Base-by-base conservation (phyloP, 1,140 invertebrate species). In the Galendromus occidentalis region DNA sequence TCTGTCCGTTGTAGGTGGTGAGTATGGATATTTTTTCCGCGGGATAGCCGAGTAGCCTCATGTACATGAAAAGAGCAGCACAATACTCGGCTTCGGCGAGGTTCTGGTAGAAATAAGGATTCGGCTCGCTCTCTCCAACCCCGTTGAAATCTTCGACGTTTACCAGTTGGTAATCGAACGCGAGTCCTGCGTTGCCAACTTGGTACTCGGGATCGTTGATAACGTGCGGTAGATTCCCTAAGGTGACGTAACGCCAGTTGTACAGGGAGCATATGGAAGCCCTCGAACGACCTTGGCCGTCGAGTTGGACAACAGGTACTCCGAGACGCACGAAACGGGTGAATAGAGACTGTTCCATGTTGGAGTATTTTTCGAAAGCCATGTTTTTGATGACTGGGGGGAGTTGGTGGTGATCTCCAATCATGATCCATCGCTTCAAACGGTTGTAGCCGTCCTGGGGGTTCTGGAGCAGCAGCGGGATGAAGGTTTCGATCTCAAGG, bases 1-100 rank as follows among this genome's bases (percentile, higher is more conserved):
- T 98, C 76, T 99, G 96, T 7, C 96, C 96, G 78, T 99, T 99
- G 76, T 99, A 99, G 0, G 96, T 98, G 0, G 95, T 98, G n/a
- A 99, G 75, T 70, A 99, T 97, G 17, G 94, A 95, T 67, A 99
- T 97, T 76, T 93, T 93, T 65, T 93, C 85, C 0, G 93, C 90
- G 0, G 95, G 92, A 81, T 98, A 99, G 0, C 95, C 95, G 29
- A 97, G 76, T 2, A 99, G 77, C 65, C 96, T 78, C 95, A 99
- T 98, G 73, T 93, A 99, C 91, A 96, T 98, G 74, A 91, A 99
- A 0, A 93, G 83, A 0, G 91, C 93, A 0, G 98, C 93, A 67
- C 93, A 86, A 75, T 95, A 99, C 73, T 99, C 96, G 0, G 96
- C 96, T 79, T 99, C 96, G 0, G 91, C 94, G 18, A 99, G 79